phyloP scores from a whole-genome alignment of 2,888 invertebrate genomes.

The Auanema freiburgensis region DNA sequence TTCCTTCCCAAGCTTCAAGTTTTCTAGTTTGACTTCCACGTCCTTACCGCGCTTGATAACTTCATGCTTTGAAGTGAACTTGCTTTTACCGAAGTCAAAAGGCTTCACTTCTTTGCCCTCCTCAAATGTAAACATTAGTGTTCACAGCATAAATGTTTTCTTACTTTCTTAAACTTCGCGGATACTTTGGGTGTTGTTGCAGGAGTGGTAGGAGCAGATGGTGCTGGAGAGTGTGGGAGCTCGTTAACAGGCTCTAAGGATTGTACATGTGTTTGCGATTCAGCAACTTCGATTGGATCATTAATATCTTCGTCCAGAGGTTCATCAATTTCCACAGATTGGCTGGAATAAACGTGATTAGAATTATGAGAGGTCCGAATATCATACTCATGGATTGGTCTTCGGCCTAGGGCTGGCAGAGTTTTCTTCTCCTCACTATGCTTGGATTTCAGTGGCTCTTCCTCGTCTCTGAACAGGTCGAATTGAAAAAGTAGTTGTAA shows the following conservation, averaged over 20 bases:
- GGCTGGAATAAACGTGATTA: conserved; percentile 5
- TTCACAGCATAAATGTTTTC: background rate
- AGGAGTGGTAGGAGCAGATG: conserved; percentile 52
- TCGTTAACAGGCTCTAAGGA: conserved; percentile 37
- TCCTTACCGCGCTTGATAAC: conserved; percentile 50
- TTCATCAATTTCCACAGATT: conserved; percentile 40
- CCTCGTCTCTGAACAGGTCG: conserved; percentile 16
- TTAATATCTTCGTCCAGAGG: conserved; percentile 35
- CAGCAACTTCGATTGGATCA: conserved; percentile 32
- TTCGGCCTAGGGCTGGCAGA: conserved; percentile 33
- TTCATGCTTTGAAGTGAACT: conserved; percentile 61
- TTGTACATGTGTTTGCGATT: conserved; percentile 18
- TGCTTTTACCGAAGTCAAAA: conserved; percentile 61
- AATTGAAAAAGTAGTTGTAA: background rate
- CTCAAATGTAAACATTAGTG: background rate
- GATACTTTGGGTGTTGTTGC: conserved; percentile 55
- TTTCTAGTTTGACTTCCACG: conserved; percentile 57
- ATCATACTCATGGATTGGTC: conserved; percentile 26
- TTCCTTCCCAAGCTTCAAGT: conserved; percentile 60
- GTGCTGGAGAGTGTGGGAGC: conserved; percentile 47
- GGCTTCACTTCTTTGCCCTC: conserved; percentile 20
- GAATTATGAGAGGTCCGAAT: background rate
- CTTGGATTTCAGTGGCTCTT: conserved; percentile 37
- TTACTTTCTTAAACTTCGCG: conserved; percentile 50
- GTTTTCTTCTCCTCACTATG: conserved; percentile 46